Evolutionary conservation across 2,797 vertebrate genomes (phyloP).

Genomic region (Lates japonicus): DNA sequence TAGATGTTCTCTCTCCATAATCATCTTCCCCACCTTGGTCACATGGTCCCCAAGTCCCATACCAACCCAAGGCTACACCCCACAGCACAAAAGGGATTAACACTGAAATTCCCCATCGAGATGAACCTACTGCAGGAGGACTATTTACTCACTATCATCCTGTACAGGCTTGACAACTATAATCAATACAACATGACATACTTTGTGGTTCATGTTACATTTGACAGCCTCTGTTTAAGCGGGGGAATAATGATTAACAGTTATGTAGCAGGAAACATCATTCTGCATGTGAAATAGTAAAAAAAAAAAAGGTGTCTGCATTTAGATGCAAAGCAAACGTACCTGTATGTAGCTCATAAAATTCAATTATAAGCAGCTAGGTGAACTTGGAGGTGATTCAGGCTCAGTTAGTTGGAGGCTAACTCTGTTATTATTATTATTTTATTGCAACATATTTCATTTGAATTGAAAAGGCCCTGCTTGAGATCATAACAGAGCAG

Average conservation of each 20-base stretch:
- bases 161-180: slow-evolving; percentile 30
- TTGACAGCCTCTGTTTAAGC: slow-evolving; percentile 49
- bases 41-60: slow-evolving; percentile 62
- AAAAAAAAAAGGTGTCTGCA: neutral
- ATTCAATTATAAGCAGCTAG: neutral
- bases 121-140: slow-evolving; percentile 56
- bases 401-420: neutral
- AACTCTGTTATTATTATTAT: neutral
- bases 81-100: slow-evolving; percentile 56
- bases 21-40: slow-evolving; percentile 73
- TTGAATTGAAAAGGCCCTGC: slow-evolving; percentile 11
- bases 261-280: neutral
- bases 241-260: slow-evolving; percentile 14
- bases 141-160: slow-evolving; percentile 59
- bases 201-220: slow-evolving; percentile 61
- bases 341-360: neutral
- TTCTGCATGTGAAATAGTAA: neutral
- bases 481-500: slow-evolving; percentile 14
- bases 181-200: slow-evolving; percentile 74
- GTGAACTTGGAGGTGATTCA: neutral
- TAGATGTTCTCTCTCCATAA: slow-evolving; percentile 76
- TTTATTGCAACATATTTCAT: neutral
- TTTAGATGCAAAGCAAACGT: neutral
- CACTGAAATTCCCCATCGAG: slow-evolving; percentile 64
- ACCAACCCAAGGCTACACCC: slow-evolving; percentile 58